Base-by-base conservation (phyloP, 2,797 vertebrate genomes). In the Crenuchus spilurus region DNA sequence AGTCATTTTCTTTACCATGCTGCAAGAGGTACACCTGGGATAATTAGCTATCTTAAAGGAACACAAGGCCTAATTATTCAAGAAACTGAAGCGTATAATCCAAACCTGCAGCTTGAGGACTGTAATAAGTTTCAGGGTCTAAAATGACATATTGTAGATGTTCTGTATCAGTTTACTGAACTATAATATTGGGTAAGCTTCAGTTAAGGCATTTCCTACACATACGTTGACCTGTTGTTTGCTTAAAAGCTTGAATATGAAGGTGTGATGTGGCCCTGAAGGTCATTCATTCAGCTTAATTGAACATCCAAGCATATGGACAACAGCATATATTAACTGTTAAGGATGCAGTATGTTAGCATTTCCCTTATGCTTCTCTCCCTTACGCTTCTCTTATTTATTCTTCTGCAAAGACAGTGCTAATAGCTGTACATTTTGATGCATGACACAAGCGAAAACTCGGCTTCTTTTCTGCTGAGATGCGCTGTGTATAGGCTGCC, bases 401-500 rank as follows among this genome's bases (percentile, higher is more conserved):
- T 51, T 1, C 54, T 67, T 49, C 33, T 41, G 62, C 72, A 24
- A 66, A 46, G 51, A 57, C 62, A 42, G 24, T 60, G 44, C 72
- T 72, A 72, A 78, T 72, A 75, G 54, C 57, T 60, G 44, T 35
- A 37, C 42, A 55, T 79, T 72, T 52, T 20, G 10, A 52, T 46
- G 44, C 63, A 72, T 54, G 22, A 52, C 49, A 72, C 42, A 67
- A 75, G 74, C 68, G 57, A 63, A 76, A 73, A 55, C 28, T 61
- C 66, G 24, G 33, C 54, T 28, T 63, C 24, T 74, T 58, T 77
- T 78, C 63, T 78, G 81, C 72, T 75, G 75, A 80, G 65, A 75
- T 62, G 42, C n/a, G 63, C 72, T 72, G 68, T 31, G 28, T 46
- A 58, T 2, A 72, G 52, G 72, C 70, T 48, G 64, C 72, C 81